Conservation (phyloP, 1,140 invertebrate genomes). For the Muscidifurax raptorellus region DNA sequence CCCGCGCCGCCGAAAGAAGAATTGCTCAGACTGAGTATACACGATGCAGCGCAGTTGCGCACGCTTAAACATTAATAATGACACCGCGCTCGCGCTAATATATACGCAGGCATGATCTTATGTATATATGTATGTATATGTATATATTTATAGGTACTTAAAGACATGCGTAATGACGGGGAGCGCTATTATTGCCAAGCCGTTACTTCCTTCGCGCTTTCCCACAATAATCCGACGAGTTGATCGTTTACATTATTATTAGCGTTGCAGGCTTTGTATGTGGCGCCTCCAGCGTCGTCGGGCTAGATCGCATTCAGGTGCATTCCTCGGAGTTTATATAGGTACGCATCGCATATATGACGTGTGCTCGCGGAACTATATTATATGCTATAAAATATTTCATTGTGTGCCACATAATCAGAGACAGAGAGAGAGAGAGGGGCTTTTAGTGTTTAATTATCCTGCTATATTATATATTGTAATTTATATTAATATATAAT, state of each 20-base stretch:
- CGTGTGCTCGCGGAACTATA: too few species aligned
- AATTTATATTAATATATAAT: too few species aligned
- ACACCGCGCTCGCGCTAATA: not conserved
- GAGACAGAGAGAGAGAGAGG: too few species aligned
- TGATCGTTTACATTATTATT: conserved; percentile 32
- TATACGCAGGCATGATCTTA: not conserved
- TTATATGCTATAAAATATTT: too few species aligned
- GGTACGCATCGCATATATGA: not conserved
- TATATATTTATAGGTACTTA: not conserved
- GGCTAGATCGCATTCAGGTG: not conserved
- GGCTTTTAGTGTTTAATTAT: too few species aligned
- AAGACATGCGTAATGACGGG: conserved; percentile 22
- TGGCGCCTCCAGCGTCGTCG: not conserved
- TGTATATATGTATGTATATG: not conserved
- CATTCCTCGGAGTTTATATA: conserved; percentile 30
- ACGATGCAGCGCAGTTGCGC: too few species aligned
- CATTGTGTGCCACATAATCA: too few species aligned
- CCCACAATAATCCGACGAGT: conserved; percentile 37
- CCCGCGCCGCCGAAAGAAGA: conserved; percentile 23
- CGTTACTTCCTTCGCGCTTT: conserved; percentile 44
- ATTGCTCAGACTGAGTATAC: not conserved
- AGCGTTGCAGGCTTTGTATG: not conserved
- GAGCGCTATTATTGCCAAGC: conserved; percentile 31
- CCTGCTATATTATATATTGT: too few species aligned
- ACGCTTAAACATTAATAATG: conserved; percentile 33